Evolutionary conservation across 2,888 invertebrate species (phyloP).

Genomic region (Tinea pellionella): DNA sequence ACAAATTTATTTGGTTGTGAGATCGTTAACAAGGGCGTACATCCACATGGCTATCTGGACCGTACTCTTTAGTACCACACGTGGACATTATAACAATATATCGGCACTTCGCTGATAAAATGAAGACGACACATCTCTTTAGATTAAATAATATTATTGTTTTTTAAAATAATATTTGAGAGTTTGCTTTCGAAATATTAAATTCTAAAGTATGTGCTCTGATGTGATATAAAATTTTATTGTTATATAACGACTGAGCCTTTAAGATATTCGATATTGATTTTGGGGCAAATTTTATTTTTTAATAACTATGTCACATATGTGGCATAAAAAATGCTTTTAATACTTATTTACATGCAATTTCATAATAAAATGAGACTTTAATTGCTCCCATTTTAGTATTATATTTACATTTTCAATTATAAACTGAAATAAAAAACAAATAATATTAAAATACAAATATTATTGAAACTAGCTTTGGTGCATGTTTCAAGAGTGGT

Average conservation of each 20-base stretch:
- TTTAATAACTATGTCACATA: conserved; percentile 43
- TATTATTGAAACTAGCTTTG: too few species aligned
- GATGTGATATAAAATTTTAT: conserved; percentile 46
- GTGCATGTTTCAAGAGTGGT: too few species aligned
- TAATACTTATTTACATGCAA: background rate
- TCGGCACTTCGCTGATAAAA: conserved; percentile 62
- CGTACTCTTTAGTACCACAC: conserved; percentile 46
- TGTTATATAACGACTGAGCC: conserved; percentile 30
- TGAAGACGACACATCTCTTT: conserved; percentile 43
- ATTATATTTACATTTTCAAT: background rate
- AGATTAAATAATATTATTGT: conserved; percentile 61
- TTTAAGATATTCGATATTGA: conserved; percentile 25
- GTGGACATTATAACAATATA: conserved; percentile 61
- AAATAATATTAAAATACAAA: background rate
- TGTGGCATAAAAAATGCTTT: conserved; percentile 17
- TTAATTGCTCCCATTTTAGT: background rate
- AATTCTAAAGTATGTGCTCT: conserved; percentile 28
- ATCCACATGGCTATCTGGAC: conserved; percentile 59
- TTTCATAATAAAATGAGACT: background rate
- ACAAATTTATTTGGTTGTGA: conserved; percentile 68
- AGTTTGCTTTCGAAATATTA: conserved; percentile 17
- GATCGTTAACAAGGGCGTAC: conserved; percentile 66
- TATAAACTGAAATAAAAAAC: background rate
- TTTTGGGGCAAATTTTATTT: conserved; percentile 35
- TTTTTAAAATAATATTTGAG: conserved; percentile 28